A percentile compares a stretch with the other conserved stretches of the same genome.
Evolutionary conservation across 1,140 invertebrate genomes (phyloP).

Genomic region (Eufriesea mexicana): DNA sequence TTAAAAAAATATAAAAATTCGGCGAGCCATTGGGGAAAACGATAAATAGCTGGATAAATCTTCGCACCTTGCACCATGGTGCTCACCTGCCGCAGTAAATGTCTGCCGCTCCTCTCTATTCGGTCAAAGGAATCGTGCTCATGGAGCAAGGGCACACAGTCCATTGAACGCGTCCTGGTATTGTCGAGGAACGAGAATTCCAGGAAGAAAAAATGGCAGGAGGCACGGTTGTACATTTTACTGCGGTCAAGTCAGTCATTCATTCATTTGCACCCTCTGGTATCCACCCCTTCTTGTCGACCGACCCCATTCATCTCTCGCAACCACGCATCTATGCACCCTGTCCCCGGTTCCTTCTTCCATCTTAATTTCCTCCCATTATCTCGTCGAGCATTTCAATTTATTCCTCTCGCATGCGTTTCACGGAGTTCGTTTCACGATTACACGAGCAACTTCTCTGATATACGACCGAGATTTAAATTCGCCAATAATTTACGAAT

Average conservation of each 20-base stretch:
- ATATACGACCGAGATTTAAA: background rate
- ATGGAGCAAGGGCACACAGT: conserved; percentile 30
- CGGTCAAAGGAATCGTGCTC: conserved; percentile 24
- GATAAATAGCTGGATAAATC: background rate
- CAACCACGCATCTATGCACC: conserved; percentile 9
- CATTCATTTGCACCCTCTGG: conserved; percentile 75
- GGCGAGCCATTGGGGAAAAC: too few species aligned
- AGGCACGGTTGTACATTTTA: conserved; percentile 60
- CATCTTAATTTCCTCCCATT: conserved; percentile 30
- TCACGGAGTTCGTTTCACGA: too few species aligned
- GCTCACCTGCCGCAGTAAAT: conserved; percentile 1
- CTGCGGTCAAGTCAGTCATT: conserved; percentile 72
- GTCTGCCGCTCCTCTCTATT: background rate
- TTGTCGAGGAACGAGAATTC: conserved; percentile 16
- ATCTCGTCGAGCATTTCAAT: conserved; percentile 8
- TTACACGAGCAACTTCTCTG: background rate
- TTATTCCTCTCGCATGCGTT: background rate
- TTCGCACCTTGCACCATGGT: background rate
- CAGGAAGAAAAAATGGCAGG: conserved; percentile 31
- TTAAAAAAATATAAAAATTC: background rate
- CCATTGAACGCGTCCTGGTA: conserved; percentile 25
- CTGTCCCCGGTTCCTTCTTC: conserved; percentile 18
- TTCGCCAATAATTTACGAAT: too few species aligned
- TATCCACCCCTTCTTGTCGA: conserved; percentile 50
- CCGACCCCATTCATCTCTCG: background rate